Evolutionary conservation across 2,888 invertebrate species (phyloP), one percentile per base, ranked within the genome.

Genomic region (Micropterix aruncella): DNA sequence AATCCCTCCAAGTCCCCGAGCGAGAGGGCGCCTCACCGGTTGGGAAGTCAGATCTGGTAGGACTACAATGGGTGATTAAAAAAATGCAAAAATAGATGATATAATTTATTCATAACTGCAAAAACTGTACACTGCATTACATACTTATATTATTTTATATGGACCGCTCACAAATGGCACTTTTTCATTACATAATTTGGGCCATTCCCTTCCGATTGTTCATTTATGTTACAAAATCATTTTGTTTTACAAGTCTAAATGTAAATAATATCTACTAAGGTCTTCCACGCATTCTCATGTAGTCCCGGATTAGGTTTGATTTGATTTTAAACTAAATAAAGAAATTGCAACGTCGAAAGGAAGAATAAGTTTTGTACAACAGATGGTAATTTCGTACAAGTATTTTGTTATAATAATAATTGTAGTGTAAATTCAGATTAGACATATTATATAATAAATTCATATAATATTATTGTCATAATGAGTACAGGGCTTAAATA

Each of bases 81-180:
- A n/a, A n/a, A n/a, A n/a, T n/a, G n/a, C n/a, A n/a, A n/a, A n/a
- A n/a, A n/a, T 27, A 27, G 27, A 27, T 27, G 27, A 27, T 27
- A 27, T 27, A 65, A 62, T 68, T 69, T 68, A 69, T 69, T 68
- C 61, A 62, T 68, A 69, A 68, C 68, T 69, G 70, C 70, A 71
- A 69, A 71, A 70, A 71, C 71, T 71, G 71, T 71, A 71, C 70
- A 71, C 68, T 66, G 68, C 67, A 67, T 71, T 70, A 70, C 67
- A 70, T 70, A 68, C 69, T 70, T 70, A 71, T 61, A 65, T 64
- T 63, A 44, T 66, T 64, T 60, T 64, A 68, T 59, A 70, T 68
- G 70, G 70, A 71, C 68, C 67, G 49, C 62, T 67, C 63, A 60
- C 66, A 70, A 47, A 51, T 71, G 71, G 71, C 71, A 71, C 71